These are phyloP conservation scores for Rugalucina vietnamica DNA, from an alignment of 2,888 invertebrate species.

Conservation along the genomic window DNA sequence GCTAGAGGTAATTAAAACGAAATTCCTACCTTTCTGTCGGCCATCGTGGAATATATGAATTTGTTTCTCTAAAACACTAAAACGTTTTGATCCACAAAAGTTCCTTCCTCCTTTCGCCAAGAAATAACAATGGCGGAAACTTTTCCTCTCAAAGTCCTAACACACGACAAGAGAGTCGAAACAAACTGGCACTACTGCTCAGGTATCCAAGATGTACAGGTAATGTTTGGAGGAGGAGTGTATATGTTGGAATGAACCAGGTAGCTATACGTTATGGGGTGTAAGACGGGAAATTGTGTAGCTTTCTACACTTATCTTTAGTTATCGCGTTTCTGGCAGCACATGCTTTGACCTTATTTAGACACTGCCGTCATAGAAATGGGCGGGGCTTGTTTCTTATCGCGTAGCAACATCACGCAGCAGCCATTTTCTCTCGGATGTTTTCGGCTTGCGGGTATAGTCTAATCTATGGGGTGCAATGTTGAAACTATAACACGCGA, in stretches of 20 bases:
- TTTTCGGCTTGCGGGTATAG: neutral
- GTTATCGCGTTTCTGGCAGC: slow-evolving; percentile 62
- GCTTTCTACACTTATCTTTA: slow-evolving; percentile 2
- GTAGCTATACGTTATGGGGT: neutral
- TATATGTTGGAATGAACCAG: slow-evolving; percentile 8
- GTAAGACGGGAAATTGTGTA: slow-evolving; percentile 13
- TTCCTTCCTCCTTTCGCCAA: neutral
- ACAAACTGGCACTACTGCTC: neutral
- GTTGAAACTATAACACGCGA: no score
- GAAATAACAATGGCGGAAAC: neutral
- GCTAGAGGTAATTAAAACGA: neutral
- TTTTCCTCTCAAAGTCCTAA: neutral
- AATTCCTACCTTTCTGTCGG: slow-evolving; percentile 13
- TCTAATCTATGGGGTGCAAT: no score
- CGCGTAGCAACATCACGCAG: slow-evolving; percentile 3
- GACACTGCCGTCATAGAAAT: slow-evolving; percentile 62
- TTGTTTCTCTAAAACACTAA: slow-evolving; percentile 12
- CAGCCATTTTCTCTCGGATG: neutral
- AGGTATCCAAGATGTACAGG: slow-evolving; percentile 6
- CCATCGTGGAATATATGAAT: slow-evolving; percentile 7
- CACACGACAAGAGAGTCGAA: neutral
- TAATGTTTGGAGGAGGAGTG: neutral
- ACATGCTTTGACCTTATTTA: slow-evolving; percentile 74
- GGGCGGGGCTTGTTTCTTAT: slow-evolving; percentile 38
- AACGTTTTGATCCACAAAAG: neutral